Evolutionary conservation across 2,113 vertebrate genomes (phyloP).

Genomic region (Sula dactylatra): DNA sequence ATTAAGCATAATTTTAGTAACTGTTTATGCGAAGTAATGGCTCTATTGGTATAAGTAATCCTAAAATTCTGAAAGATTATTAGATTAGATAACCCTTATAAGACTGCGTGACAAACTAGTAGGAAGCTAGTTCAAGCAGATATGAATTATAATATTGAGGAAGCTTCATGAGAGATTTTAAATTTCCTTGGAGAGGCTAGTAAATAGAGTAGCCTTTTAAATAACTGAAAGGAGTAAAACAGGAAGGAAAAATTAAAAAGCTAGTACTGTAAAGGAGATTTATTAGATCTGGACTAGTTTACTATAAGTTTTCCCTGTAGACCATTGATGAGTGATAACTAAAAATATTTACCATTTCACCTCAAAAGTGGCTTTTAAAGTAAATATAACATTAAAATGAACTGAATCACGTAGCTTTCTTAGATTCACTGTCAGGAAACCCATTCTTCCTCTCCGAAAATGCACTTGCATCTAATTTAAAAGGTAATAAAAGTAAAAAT

Average conservation of each 20-base stretch:
- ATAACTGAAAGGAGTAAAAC: neutral
- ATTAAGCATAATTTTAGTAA: neutral
- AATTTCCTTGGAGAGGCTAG: neutral
- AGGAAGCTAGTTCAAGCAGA: neutral
- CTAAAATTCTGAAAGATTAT: neutral
- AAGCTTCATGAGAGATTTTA: neutral
- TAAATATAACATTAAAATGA: neutral
- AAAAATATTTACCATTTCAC: neutral
- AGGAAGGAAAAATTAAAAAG: neutral
- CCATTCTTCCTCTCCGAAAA: neutral
- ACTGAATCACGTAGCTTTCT: neutral
- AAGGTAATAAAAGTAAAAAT: neutral
- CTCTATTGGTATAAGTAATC: neutral
- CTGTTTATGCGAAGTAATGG: neutral
- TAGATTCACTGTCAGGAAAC: neutral
- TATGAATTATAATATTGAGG: neutral
- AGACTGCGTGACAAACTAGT: neutral
- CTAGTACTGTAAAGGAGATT: neutral
- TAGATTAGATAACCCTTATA: neutral
- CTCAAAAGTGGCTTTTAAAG: neutral
- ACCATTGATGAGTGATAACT: neutral
- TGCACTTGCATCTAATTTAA: neutral
- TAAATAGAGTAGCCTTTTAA: neutral
- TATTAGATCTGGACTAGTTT: neutral
- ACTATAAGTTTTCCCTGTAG: neutral